These are phyloP conservation scores for Caenorhabditis imperialis DNA, from an alignment of 2,888 invertebrate species.

Conservation along the genomic window DNA sequence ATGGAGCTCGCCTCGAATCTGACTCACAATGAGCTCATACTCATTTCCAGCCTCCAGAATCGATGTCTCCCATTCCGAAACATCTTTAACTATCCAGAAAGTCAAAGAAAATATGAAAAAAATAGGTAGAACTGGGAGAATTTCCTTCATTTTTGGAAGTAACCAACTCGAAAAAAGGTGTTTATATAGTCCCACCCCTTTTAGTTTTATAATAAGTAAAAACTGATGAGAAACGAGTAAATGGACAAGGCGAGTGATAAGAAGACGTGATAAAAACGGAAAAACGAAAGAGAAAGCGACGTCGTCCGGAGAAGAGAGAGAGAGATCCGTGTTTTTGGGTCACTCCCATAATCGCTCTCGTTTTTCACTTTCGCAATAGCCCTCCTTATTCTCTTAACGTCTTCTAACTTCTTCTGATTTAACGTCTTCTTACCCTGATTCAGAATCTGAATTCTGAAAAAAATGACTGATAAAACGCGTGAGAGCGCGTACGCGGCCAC, in stretches of 20 bases:
- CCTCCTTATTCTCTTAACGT: background rate
- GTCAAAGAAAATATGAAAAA: background rate
- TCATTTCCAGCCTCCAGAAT: slow-evolving; percentile 7
- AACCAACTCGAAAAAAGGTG: background rate
- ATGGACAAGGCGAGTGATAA: slow-evolving; percentile 9
- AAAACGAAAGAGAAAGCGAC: slow-evolving; percentile 17
- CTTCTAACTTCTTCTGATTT: slow-evolving; percentile 14
- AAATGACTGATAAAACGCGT: slow-evolving; percentile 33
- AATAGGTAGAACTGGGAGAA: background rate
- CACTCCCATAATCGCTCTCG: slow-evolving; percentile 43
- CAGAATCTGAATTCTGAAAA: background rate
- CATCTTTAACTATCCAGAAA: slow-evolving; percentile 7
- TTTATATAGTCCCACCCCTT: background rate
- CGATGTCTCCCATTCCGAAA: slow-evolving; percentile 2
- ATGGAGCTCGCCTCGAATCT: background rate
- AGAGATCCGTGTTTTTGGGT: slow-evolving; percentile 49
- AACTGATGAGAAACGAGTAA: slow-evolving; percentile 32
- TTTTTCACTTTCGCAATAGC: slow-evolving; percentile 22
- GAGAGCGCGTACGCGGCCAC: slow-evolving; percentile 49
- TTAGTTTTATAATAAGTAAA: background rate
- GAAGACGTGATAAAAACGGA: no score
- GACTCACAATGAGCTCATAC: slow-evolving; percentile 2
- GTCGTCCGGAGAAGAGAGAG: no score
- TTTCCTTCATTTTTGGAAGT: slow-evolving; percentile 2
- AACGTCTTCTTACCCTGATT: background rate